phyloP scores from a whole-genome alignment of 2,113 vertebrate species.

The Cyrtonyx montezumae region DNA sequence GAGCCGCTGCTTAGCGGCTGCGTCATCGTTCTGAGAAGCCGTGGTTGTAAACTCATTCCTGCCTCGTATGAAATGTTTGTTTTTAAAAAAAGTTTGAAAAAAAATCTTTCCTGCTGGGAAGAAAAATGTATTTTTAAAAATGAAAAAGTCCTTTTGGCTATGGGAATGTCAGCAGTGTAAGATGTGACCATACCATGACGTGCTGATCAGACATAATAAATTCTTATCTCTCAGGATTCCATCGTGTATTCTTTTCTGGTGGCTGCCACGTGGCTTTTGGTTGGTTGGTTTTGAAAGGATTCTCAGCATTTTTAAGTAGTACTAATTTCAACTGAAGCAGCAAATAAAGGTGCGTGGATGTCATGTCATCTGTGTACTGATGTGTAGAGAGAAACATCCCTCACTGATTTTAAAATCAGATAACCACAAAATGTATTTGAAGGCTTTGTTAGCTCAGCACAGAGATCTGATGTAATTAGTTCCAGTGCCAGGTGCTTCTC shows the following conservation, averaged over 20 bases:
- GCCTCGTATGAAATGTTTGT: constrained; percentile 66
- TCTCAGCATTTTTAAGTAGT: constrained; percentile 47
- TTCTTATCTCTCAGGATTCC: constrained; percentile 78
- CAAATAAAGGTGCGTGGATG: neutral
- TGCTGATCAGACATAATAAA: constrained; percentile 77
- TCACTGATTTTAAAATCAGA: neutral
- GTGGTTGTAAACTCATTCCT: constrained; percentile 76
- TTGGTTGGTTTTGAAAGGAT: neutral
- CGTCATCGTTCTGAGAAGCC: constrained; percentile 61
- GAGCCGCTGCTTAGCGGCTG: constrained; percentile 65
- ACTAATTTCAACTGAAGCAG: constrained; percentile 49
- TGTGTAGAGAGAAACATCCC: neutral
- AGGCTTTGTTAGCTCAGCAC: neutral
- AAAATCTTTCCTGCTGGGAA: constrained; percentile 70
- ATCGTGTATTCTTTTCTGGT: constrained; percentile 26
- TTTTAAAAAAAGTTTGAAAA: constrained; percentile 30
- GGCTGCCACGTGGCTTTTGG: neutral
- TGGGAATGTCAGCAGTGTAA: constrained; percentile 77
- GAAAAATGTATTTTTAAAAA: constrained; percentile 76
- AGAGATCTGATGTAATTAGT: neutral
- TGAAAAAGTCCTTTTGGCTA: constrained; percentile 68
- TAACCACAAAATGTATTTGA: neutral
- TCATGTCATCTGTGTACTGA: neutral
- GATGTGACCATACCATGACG: constrained; percentile 74
- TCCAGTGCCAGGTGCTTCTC: neutral